Evolutionary conservation across 2,113 vertebrate genomes (phyloP), one percentile per base, ranked within the genome.

Genomic region (Phrynosoma blainvillii): DNA sequence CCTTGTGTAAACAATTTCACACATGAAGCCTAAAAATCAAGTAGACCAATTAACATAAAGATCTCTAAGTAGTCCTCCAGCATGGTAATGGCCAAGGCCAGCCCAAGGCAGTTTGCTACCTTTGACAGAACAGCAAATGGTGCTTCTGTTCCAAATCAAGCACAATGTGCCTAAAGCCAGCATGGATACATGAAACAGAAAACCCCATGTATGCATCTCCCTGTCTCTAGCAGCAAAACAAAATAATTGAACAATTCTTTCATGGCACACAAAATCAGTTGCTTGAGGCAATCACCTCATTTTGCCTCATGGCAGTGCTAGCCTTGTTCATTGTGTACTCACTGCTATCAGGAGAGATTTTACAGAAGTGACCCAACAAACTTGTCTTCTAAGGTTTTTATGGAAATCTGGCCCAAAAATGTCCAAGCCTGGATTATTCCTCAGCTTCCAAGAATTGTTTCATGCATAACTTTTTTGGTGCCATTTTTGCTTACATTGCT

Each of bases 401-500:
- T 3, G 42, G 42, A 47, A 47, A 47, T 47, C 42, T 47, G 42
- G 42, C 42, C 42, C 42, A 47, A 47, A 47, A 47, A 47, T 47
- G 42, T 47, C 42, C 42, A 47, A 16, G 65, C 5, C 5, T 66
- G 36, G 74, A 76, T 21, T 47, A 7, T 36, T 42, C 10, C 6
- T 42, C 23, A 42, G 7, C 42, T 76, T 76, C 36, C 20, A 76
- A 21, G 74, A 42, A 36, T 18, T 13, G 4, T 76, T 75, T n/a
- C 32, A 75, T 47, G 40, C 16, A 40, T 40, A 36, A 18, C 14
- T 76, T 14, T 59, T 75, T 89, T 82, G 62, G 21, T n/a, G 54
- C 70, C n/a, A 75, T 18, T 30, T 84, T 91, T 52, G n/a, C 42
- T 89, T 88, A 59, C 73, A 0, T 74, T 87, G 74, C 78, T 79